These are phyloP conservation scores for Macrophya alboannulata DNA, from an alignment of 2,888 invertebrate species.

Conservation along the genomic window DNA sequence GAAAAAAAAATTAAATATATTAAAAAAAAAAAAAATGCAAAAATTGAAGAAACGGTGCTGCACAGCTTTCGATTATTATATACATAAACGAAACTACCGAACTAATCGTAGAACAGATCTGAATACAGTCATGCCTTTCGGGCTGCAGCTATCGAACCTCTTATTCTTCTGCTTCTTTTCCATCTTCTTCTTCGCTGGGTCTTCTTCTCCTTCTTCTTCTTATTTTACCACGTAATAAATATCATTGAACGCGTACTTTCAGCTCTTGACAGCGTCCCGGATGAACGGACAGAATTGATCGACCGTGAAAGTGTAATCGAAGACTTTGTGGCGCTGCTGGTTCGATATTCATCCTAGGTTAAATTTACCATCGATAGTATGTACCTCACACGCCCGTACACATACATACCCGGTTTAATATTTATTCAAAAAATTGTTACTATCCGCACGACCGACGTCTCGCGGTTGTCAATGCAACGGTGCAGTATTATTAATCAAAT, in stretches of 20 bases:
- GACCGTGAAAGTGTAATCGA: conserved; percentile 53
- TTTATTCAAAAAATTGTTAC: background rate
- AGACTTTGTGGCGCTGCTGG: background rate
- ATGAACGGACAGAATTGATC: conserved; percentile 39
- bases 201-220: too few relatives aligned
- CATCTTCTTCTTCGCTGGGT: background rate
- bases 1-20: background rate
- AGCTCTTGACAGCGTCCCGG: conserved; percentile 42
- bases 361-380: background rate
- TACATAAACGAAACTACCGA: background rate
- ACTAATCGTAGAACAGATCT: background rate
- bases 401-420: background rate
- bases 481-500: too few relatives aligned
- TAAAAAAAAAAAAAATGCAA: background rate
- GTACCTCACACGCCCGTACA: too few relatives aligned
- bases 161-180: background rate
- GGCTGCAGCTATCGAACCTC: conserved; percentile 10
- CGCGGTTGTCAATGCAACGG: too few relatives aligned
- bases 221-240: conserved; percentile 35
- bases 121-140: conserved; percentile 3
- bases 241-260: conserved; percentile 33
- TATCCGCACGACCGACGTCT: too few relatives aligned
- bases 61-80: background rate
- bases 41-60: background rate
- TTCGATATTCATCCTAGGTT: background rate